phyloP scores from a whole-genome alignment of 2,888 invertebrate genomes.

The Tethea ocularis region DNA sequence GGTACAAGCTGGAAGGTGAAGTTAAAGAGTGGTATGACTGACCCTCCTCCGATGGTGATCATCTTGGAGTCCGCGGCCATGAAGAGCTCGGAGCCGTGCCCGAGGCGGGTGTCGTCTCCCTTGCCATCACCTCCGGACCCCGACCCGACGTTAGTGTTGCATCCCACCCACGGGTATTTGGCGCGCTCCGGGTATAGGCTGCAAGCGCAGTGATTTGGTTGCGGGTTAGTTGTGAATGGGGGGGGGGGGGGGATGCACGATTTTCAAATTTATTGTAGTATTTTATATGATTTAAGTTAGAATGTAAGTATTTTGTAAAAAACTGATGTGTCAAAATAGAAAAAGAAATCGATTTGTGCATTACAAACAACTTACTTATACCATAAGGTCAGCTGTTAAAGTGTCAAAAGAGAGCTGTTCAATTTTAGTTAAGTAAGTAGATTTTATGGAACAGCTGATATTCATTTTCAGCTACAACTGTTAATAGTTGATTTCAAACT shows the following conservation, averaged over 20 bases:
- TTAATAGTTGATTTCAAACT: too few relatives aligned
- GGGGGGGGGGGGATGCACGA: conserved; percentile 1
- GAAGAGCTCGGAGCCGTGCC: conserved; percentile 95
- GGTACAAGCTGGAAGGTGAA: conserved; percentile 84
- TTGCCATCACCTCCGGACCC: conserved; percentile 30
- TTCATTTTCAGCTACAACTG: too few relatives aligned
- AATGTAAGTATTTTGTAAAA: too few relatives aligned
- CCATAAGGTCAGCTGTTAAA: too few relatives aligned
- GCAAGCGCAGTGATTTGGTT: conserved; percentile 41
- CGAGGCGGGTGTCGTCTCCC: conserved; percentile 74
- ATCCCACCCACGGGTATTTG: conserved; percentile 97
- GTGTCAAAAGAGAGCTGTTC: too few relatives aligned
- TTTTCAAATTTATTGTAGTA: background rate
- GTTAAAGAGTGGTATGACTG: conserved; percentile 49
- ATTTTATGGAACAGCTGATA: too few relatives aligned
- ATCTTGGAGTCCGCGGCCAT: conserved; percentile 98
- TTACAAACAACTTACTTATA: too few relatives aligned
- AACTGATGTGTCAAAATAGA: background rate
- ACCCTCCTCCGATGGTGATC: conserved; percentile 99
- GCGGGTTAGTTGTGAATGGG: conserved; percentile 10
- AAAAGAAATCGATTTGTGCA: too few relatives aligned
- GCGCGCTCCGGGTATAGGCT: conserved; percentile 92
- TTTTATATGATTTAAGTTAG: background rate
- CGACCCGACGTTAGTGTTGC: conserved; percentile 47
- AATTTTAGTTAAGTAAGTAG: too few relatives aligned